Conservation (phyloP, 1,140 invertebrate species). For the Hypothenemus hampei region DNA sequence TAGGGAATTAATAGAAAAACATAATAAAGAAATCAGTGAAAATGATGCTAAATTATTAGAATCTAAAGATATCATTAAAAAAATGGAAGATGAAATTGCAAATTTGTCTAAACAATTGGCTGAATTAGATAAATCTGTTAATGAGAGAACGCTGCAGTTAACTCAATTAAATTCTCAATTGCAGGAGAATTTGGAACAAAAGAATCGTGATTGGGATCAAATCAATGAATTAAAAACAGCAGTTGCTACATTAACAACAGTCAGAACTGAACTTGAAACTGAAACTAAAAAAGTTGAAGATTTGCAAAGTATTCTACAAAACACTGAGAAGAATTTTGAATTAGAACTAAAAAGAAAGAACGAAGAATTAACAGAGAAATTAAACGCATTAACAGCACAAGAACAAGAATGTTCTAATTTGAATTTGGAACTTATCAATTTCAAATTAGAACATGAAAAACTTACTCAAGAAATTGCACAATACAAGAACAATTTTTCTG, state of each 20-base stretch:
- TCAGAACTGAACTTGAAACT: background rate
- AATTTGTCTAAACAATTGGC: background rate
- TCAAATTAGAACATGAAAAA: constrained; percentile 2
- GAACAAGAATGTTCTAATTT: constrained; percentile 1
- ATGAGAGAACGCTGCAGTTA: background rate
- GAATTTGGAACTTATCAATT: constrained; percentile 5
- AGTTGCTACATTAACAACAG: background rate
- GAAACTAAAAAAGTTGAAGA: constrained; percentile 15
- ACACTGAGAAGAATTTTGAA: constrained; percentile 3
- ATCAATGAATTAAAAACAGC: constrained; percentile 8
- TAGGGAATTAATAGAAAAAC: constrained; percentile 6
- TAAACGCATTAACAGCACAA: background rate
- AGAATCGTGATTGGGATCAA: constrained; percentile 1
- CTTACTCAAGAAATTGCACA: constrained; percentile 16
- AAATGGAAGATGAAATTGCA: constrained; percentile 41
- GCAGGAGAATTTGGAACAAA: background rate
- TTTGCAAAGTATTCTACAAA: background rate
- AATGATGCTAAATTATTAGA: constrained; percentile 49
- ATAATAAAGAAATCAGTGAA: constrained; percentile 21
- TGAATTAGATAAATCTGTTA: background rate
- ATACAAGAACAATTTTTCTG: constrained; percentile 19
- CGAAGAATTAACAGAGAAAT: background rate
- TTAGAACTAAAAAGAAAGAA: constrained; percentile 8
- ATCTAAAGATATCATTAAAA: constrained; percentile 47
- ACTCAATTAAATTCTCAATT: constrained; percentile 1